These are phyloP conservation scores for Shargacucullia verbasci DNA, from an alignment of 2,888 invertebrate species.

Conservation along the genomic window DNA sequence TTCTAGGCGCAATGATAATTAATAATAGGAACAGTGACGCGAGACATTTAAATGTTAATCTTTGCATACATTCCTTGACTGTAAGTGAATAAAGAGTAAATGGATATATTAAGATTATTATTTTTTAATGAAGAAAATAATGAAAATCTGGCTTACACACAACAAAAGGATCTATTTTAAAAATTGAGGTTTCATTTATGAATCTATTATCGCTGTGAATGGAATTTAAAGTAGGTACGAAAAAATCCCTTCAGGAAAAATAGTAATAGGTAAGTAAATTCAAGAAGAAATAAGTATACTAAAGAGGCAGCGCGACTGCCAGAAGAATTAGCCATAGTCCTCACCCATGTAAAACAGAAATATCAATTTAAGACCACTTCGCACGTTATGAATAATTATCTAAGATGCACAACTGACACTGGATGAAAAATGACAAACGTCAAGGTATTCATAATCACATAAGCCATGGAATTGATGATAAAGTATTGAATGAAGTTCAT, in stretches of 20 bases:
- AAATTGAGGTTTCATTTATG: too few relatives aligned
- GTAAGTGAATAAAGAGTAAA: not conserved
- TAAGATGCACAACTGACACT: not conserved
- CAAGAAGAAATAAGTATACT: too few relatives aligned
- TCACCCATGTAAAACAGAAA: not conserved
- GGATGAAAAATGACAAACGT: not conserved
- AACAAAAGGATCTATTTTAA: not conserved
- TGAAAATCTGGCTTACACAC: not conserved
- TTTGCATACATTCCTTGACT: too few relatives aligned
- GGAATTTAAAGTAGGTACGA: too few relatives aligned
- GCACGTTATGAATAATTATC: not conserved
- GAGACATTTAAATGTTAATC: too few relatives aligned
- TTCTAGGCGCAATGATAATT: too few relatives aligned
- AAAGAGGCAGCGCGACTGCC: too few relatives aligned
- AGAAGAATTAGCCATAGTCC: too few relatives aligned
- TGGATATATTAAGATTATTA: not conserved
- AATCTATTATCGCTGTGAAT: too few relatives aligned
- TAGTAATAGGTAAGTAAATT: too few relatives aligned
- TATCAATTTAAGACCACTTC: not conserved
- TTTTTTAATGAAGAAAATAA: not conserved
- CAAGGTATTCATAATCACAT: slow-evolving; percentile 17
- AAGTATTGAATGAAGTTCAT: not conserved
- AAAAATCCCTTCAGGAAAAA: too few relatives aligned
- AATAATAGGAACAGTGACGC: too few relatives aligned
- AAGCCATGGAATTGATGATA: slow-evolving; percentile 24